Conservation (phyloP, 2,888 invertebrate genomes). For the Pachycephus smyrnensis region DNA sequence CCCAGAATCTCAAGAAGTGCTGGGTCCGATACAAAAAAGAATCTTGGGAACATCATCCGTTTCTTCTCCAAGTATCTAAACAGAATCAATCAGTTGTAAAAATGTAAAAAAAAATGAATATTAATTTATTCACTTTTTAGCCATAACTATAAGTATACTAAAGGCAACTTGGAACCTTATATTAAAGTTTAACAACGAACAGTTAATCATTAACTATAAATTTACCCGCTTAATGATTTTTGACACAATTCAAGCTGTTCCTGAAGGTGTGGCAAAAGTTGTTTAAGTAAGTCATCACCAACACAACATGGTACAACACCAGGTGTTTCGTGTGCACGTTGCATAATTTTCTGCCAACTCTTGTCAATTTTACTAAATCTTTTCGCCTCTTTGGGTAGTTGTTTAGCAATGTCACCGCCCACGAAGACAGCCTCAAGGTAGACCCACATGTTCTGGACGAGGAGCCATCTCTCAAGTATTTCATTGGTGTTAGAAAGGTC, state of each 20-base stretch:
- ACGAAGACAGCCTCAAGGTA: constrained; percentile 98
- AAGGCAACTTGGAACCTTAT: not conserved
- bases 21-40: constrained; percentile 95
- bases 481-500: constrained; percentile 97
- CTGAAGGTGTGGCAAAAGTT: constrained; percentile 92
- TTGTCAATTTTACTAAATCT: constrained; percentile 97
- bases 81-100: constrained; percentile 13
- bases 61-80: constrained; percentile 86
- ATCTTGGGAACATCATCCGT: constrained; percentile 92
- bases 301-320: constrained; percentile 97
- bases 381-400: constrained; percentile 94
- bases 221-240: constrained; percentile 90
- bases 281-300: constrained; percentile 92
- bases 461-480: constrained; percentile 94
- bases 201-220: not conserved
- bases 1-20: constrained; percentile 90
- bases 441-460: constrained; percentile 99
- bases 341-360: constrained; percentile 99
- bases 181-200: not conserved
- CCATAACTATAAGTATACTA: not conserved
- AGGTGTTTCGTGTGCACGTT: constrained; percentile 94
- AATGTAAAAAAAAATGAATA: not conserved
- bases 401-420: constrained; percentile 98
- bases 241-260: constrained; percentile 97
- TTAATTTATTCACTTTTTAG: not conserved